Evolutionary conservation across 2,888 invertebrate genomes (phyloP).

Genomic region (Cyrtodaria siliqua): DNA sequence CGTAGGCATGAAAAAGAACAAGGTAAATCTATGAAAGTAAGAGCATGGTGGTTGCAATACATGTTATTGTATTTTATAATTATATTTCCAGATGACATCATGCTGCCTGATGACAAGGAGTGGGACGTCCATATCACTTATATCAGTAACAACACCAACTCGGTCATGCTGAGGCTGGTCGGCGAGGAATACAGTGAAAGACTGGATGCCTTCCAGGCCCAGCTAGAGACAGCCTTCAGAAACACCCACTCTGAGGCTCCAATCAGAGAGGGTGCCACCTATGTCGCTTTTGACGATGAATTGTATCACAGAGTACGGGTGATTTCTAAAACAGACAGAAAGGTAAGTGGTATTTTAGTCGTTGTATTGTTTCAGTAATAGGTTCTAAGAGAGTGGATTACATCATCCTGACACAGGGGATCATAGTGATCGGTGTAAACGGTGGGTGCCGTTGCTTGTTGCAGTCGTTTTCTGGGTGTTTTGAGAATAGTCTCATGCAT

Average conservation of each 20-base stretch:
- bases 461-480: too few species aligned
- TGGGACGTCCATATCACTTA: constrained; percentile 76
- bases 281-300: constrained; percentile 69
- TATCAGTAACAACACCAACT: constrained; percentile 87
- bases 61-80: not conserved
- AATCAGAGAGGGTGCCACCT: constrained; percentile 62
- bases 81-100: constrained; percentile 53
- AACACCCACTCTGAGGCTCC: constrained; percentile 26
- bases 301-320: constrained; percentile 73
- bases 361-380: too few species aligned
- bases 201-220: constrained; percentile 67
- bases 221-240: constrained; percentile 65
- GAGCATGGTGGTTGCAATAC: too few species aligned
- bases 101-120: constrained; percentile 67
- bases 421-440: too few species aligned
- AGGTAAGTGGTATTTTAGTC: constrained; percentile 35
- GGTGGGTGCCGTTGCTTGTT: too few species aligned
- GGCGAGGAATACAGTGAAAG: constrained; percentile 88
- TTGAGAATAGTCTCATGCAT: too few species aligned
- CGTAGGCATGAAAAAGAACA: too few species aligned
- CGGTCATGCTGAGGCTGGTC: constrained; percentile 90
- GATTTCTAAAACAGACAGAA: constrained; percentile 54
- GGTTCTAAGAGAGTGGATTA: too few species aligned
- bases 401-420: too few species aligned
- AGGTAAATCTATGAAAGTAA: too few species aligned